Conservation (phyloP, 2,888 invertebrate species). For the Noctua comes region DNA sequence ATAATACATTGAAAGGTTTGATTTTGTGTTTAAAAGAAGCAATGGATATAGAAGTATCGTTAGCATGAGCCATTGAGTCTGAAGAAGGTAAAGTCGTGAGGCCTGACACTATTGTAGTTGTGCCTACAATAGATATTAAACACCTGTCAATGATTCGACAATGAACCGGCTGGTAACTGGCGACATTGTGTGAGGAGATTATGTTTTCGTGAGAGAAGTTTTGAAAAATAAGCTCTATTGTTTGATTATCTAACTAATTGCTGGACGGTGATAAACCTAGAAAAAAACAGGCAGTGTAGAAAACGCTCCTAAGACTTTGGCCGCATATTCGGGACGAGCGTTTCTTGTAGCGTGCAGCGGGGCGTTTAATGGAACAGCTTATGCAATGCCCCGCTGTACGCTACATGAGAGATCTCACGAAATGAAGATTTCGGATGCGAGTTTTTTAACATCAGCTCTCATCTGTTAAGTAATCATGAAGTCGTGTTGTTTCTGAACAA, state of each 20-base stretch:
- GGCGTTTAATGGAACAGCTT: neutral
- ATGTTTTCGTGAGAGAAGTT: constrained; percentile 24
- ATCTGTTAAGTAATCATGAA: neutral
- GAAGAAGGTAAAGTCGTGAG: constrained; percentile 45
- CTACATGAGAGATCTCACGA: neutral
- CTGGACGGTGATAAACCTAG: neutral
- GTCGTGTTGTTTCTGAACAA: neutral
- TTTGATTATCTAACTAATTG: neutral
- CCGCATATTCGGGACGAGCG: neutral
- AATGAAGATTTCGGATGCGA: neutral
- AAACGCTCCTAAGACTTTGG: neutral
- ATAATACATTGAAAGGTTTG: constrained; percentile 8
- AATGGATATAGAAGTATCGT: constrained; percentile 30
- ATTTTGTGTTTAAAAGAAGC: neutral
- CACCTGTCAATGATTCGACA: constrained; percentile 60
- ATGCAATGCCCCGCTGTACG: neutral
- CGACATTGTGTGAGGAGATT: constrained; percentile 31
- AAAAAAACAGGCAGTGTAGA: neutral
- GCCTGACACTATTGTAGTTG: constrained; percentile 44
- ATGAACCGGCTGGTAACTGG: constrained; percentile 37
- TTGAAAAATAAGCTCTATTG: neutral
- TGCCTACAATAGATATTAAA: constrained; percentile 51
- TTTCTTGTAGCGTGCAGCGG: neutral
- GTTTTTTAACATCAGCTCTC: neutral
- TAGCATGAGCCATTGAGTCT: constrained; percentile 1